Base-by-base conservation (phyloP, 2,113 vertebrate species). In the Tauraco erythrolophus region DNA sequence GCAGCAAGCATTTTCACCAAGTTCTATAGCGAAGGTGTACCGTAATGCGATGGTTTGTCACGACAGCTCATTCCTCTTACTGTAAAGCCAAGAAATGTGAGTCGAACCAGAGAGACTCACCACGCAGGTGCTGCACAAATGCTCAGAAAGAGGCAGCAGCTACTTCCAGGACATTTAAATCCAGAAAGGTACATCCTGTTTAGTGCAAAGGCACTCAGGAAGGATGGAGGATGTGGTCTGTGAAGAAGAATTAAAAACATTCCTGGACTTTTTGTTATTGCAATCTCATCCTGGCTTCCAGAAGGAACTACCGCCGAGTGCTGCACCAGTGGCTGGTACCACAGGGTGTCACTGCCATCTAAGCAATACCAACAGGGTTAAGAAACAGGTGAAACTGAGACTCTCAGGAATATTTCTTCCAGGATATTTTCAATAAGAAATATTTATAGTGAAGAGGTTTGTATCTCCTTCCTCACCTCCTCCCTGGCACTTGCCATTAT, bases 331-430 rank as follows among this genome's bases (percentile, higher is more conserved):
- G 3, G 54, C 51, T 82, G 37, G 48, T 69, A 56, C 93, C 90
- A 96, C 93, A 85, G 16, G 92, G 83, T 96, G 96, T 84, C 93
- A 75, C 90, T 97, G 65, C 86, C 69, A 66, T 13, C 85, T 64
- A 31, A 5, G 85, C 56, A 64, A 87, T 30, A 19, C n/a, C 25
- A 14, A 39, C 30, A 92, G 25, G 7, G 15, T 14, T 41, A 41
- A 66, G 56, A 14, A 65, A 66, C 93, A 74, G 17, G 27, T 41
- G 61, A 66, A 81, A 31, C 14, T 4, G 22, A 61, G 16, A 41
- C 30, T 11, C 19, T 31, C 37, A 23, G 43, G 84, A 83, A 35
- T 74, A 56, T 14, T 43, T 56, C 27, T 79, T 80, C 31, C 23
- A 25, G 9, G 19, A 5, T 54, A 54, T 87, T 91, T 91, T 61